Base-by-base conservation (phyloP, 2,797 vertebrate genomes). In the Pseudochromis fuscus region DNA sequence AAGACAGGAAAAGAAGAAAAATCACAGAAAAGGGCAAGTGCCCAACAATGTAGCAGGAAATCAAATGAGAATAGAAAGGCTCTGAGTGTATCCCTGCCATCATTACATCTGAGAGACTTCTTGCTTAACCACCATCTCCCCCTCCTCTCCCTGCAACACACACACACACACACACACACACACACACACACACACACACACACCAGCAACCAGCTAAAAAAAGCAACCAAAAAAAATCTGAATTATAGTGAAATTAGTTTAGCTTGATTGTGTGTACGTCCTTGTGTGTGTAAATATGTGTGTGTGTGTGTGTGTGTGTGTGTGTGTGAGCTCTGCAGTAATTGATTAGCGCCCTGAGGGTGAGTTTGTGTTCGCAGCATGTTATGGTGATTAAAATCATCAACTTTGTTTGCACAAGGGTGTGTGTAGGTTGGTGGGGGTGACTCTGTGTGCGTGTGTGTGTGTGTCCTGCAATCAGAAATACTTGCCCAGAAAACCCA, bases 321-420 rank as follows among this genome's bases (percentile, higher is more conserved):
- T 62, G 56, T 69, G 12, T 61, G 53, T 63, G 37, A 48, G 63
- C 57, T 30, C 46, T 3, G 31, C 66, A 82, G 72, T 83, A 89
- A 90, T 87, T 90, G 88, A 90, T 91, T 86, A 83, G 83, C 65
- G 72, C 87, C 89, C 87, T 38, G 70, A 86, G 87, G 90, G 75
- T 71, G 76, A 86, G 81, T 88, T 88, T 90, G 81, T 88, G 79
- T 91, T 88, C 81, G 56, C 84, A 82, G 82, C 86, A 80, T 86
- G 83, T 86, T 88, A 55, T 76, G 60, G 72, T 90, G 88, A 90
- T 91, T 91, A 87, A 87, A 89, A 88, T 82, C 75, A 89, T 90
- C 83, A 87, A 77, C 75, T 85, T 67, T 84, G 77, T 86, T 77
- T 84, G 81, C 59, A 60, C 53, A 19, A 64, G 64, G 6, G 67